A percentile compares a stretch with the other conserved stretches of the same genome.
phyloP scores from a whole-genome alignment of 2,113 vertebrate species.

The Morone saxatilis region DNA sequence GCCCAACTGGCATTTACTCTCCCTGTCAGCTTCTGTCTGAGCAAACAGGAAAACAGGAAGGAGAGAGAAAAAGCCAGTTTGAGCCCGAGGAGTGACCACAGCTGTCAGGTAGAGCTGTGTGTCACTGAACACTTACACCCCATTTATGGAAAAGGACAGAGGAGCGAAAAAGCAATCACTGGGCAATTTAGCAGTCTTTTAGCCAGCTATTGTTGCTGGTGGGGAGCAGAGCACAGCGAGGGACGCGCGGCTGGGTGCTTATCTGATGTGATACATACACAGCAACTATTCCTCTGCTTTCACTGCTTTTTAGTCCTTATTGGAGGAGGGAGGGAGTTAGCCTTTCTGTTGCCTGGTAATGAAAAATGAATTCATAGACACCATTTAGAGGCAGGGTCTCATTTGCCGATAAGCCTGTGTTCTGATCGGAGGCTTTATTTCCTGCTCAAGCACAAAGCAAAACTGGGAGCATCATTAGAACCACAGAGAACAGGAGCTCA shows the following conservation, averaged over 20 bases:
- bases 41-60: conserved; percentile 26
- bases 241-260: neutral
- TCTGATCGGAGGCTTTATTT: conserved; percentile 16
- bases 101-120: conserved; percentile 43
- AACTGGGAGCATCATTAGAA: conserved; percentile 16
- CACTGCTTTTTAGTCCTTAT: conserved; percentile 4
- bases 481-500: conserved; percentile 10
- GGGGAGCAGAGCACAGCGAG: conserved; percentile 13
- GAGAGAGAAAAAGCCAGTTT: neutral
- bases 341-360: conserved; percentile 1
- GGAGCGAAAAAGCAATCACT: conserved; percentile 40
- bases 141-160: conserved; percentile 39
- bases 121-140: conserved; percentile 39
- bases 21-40: conserved; percentile 32
- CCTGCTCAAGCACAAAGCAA: neutral
- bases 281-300: neutral
- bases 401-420: neutral
- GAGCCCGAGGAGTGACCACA: conserved; percentile 35
- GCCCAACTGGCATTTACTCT: conserved; percentile 26
- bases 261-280: conserved; percentile 40
- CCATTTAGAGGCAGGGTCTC: neutral
- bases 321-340: neutral
- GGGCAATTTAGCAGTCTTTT: conserved; percentile 41
- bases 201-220: conserved; percentile 26
- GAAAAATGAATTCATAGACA: conserved; percentile 5